phyloP scores from a whole-genome alignment of 1,140 invertebrate species.

The Subanguina moxae region DNA sequence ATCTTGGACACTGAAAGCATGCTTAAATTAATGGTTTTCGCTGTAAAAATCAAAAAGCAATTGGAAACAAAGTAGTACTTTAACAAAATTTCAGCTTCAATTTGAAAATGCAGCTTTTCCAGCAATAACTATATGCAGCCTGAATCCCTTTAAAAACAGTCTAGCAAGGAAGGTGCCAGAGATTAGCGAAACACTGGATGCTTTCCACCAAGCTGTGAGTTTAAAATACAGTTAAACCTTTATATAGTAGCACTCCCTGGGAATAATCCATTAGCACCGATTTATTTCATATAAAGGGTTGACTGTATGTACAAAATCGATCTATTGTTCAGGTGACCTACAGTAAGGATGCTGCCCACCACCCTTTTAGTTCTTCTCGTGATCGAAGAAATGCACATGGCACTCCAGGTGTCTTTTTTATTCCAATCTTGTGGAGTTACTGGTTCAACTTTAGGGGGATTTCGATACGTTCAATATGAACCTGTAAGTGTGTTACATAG shows the following conservation, averaged over 20 bases:
- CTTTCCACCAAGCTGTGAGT: conserved; percentile 52
- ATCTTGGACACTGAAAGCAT: too few relatives aligned
- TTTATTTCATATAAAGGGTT: background rate
- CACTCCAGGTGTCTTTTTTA: conserved; percentile 1
- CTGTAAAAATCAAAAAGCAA: background rate
- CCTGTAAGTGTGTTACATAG: conserved; percentile 16
- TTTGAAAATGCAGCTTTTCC: conserved; percentile 55
- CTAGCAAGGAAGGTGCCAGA: conserved; percentile 53
- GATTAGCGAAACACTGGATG: conserved; percentile 47
- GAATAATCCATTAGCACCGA: too few relatives aligned
- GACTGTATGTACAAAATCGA: conserved; percentile 13
- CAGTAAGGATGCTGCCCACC: conserved; percentile 20
- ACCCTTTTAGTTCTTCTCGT: conserved; percentile 10
- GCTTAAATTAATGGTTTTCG: too few relatives aligned
- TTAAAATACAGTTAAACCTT: conserved; percentile 28
- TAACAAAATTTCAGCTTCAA: conserved; percentile 47
- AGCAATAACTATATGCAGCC: conserved; percentile 52
- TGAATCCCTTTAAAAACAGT: conserved; percentile 56
- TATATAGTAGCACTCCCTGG: too few relatives aligned
- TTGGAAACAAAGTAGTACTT: background rate
- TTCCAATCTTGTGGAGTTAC: conserved; percentile 7
- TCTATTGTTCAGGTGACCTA: conserved; percentile 6
- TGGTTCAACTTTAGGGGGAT: conserved; percentile 37
- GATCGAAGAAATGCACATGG: conserved; percentile 7
- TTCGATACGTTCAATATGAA: conserved; percentile 55